A percentile compares a stretch with the other conserved stretches of the same genome.
phyloP scores from a whole-genome alignment of 2,797 vertebrate species.

The Sarcophilus harrisii region DNA sequence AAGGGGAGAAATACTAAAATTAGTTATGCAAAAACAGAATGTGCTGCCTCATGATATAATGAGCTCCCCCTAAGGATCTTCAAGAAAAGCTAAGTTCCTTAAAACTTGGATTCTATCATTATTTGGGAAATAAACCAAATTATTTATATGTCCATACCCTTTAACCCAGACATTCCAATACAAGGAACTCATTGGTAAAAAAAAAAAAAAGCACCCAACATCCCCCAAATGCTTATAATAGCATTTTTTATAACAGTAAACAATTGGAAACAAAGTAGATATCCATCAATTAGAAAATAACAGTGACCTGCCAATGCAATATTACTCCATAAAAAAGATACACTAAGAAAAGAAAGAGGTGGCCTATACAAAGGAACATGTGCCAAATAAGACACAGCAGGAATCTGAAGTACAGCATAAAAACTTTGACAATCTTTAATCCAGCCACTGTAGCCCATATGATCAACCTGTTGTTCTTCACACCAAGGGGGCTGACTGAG shows the following conservation, averaged over 20 bases:
- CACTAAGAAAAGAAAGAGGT: background rate
- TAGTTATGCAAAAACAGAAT: no score
- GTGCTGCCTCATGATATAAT: no score
- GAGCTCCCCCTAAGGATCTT: no score
- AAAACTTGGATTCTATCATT: no score
- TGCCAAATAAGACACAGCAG: background rate
- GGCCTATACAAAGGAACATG: background rate
- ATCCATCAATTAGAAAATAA: background rate
- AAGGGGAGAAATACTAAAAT: no score
- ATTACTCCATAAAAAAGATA: background rate
- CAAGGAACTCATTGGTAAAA: background rate
- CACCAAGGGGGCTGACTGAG: background rate
- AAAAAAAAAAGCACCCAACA: background rate
- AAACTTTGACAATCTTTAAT: background rate
- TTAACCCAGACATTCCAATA: background rate
- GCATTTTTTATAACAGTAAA: no score
- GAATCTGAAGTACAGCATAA: background rate
- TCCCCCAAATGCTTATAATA: background rate
- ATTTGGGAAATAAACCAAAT: no score
- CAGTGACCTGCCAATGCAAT: background rate
- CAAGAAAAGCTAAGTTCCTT: no score
- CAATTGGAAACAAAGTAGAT: background rate
- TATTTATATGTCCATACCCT: no score
- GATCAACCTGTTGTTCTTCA: background rate
- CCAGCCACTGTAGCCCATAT: background rate